Evolutionary conservation across 64 coral and sea anemone genomes (phyloP), one percentile per base, ranked within the genome.

Genomic region (Acropora tenuis): DNA sequence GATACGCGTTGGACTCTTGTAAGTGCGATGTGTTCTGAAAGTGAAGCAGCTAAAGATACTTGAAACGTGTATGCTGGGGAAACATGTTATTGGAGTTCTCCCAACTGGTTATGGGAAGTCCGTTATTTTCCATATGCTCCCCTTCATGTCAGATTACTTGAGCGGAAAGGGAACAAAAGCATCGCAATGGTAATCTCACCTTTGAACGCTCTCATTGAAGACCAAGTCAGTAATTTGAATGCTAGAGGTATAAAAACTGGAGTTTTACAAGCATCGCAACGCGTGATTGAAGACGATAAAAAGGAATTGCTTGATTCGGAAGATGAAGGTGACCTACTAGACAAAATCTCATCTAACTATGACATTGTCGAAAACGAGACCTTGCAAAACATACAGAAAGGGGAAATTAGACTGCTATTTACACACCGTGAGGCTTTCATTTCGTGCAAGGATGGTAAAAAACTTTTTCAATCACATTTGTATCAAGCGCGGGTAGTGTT

Each of bases 51-150:
- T 88, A 3, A 77, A 48, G 16, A 52, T 75, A 42, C 65, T 88
- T 71, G 86, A 88, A 88, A 41, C 45, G 5, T 88, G 73, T 44
- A 75, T 75, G 47, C 30, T 88, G 16, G 30, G 74, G 17, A 59
- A 76, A 76, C 69, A 77, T 59, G 65, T 67, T 1, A 75, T 88
- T 76, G 86, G 69, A 47, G 86, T 76, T 20, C 71, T 76, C 75
- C 71, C 68, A 46, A 88, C 86, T 45, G 86, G 73, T 16, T 88
- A 88, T 88, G 86, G 86, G 6, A 88, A 88, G 57, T 88, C 86
- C 0, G 71, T 88, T 13, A 77, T 88, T 3, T 88, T 88, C 47
- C 86, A 88, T 41, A 44, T 88, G 9, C 86, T 77, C 9, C 86
- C 86, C 10, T 88, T 48, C 50, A 41, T 76, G 73, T 77, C 1